Percentiles rank a stretch among this genome's conserved stretches.
Evolutionary conservation across 2,797 vertebrate species (phyloP).

Genomic region (Phaenicophaeus curvirostris): DNA sequence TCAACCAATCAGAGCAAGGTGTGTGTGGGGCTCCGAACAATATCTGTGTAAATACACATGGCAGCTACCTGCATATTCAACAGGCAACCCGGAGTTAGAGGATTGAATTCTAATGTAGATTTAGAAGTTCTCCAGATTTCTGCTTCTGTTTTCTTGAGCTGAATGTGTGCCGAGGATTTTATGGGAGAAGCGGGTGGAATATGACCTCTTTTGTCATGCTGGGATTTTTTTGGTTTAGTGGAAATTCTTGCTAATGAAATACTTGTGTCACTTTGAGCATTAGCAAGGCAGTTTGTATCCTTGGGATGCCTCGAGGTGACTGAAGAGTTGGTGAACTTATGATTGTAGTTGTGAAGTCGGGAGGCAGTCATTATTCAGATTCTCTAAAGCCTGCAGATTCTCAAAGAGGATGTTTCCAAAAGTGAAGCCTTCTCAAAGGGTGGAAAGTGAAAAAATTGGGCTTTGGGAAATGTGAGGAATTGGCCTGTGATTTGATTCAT

Average conservation of each 20-base stretch:
- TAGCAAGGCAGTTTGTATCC: background rate
- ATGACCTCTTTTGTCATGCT: background rate
- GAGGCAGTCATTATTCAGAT: background rate
- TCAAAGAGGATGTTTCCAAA: background rate
- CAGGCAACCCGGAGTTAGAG: background rate
- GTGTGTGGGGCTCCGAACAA: background rate
- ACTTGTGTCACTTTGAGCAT: background rate
- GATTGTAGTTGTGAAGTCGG: background rate
- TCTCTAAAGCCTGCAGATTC: background rate
- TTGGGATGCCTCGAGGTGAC: background rate
- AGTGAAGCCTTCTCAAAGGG: background rate
- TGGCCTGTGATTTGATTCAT: background rate
- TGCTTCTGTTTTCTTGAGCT: background rate
- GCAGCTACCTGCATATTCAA: slow-evolving; percentile 4
- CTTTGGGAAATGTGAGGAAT: background rate
- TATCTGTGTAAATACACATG: background rate
- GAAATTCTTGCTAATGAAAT: background rate
- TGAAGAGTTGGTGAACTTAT: background rate
- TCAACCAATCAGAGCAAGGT: slow-evolving; percentile 97
- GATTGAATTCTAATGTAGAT: background rate
- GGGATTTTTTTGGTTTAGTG: background rate
- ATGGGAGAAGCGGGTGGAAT: background rate
- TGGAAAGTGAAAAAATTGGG: background rate
- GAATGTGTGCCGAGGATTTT: background rate
- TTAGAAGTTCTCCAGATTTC: background rate